Evolutionary conservation across 2,888 invertebrate genomes (phyloP), one percentile per base, ranked within the genome.

Genomic region (Apocheima hispidaria): DNA sequence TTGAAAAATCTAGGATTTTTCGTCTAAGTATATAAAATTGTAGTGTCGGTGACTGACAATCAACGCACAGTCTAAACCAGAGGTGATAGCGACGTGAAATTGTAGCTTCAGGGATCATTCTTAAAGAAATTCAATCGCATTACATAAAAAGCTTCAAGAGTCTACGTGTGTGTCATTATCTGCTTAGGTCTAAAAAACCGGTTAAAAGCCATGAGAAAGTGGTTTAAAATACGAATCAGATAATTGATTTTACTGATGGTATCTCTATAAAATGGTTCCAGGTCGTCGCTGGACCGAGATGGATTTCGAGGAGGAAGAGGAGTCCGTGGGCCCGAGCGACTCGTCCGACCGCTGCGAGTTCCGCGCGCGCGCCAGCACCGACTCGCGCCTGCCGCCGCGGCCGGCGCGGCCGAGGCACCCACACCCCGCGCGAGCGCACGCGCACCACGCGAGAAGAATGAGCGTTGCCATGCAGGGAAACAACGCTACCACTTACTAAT

Each of bases 381-480:
- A 96, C 81, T 90, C 91, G 0, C 82, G 90, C 1, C 77, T 91
- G 33, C 89, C 91, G 0, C 95, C 95, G 16, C 91, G 94, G 10
- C 95, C 95, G 0, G 90, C 95, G 62, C 85, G 94, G 40, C 94
- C 94, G 82, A 89, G 95, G 4, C 89, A 89, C 63, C 92, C 90
- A 1, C 88, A 86, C 21, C 79, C 87, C 10, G 71, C 86, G 48
- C 75, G 84, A 30, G 89, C 90, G 0, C 87, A 87, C 65, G 91
- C 93, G 1, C 89, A 93, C 3, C 93, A 94, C 0, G 94, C 94
- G 48, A 90, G 96, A 33, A 91, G 96, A 65, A 96, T 96, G 95
- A 96, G 96, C 78, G 96, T 97, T 64, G 96, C 96, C 38, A 96
- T 96, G 93, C 90, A 94, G 63, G 96, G 96, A 52, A 94, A 94